Conservation (phyloP, 2,888 invertebrate species). For the Stenodema calcarata region DNA sequence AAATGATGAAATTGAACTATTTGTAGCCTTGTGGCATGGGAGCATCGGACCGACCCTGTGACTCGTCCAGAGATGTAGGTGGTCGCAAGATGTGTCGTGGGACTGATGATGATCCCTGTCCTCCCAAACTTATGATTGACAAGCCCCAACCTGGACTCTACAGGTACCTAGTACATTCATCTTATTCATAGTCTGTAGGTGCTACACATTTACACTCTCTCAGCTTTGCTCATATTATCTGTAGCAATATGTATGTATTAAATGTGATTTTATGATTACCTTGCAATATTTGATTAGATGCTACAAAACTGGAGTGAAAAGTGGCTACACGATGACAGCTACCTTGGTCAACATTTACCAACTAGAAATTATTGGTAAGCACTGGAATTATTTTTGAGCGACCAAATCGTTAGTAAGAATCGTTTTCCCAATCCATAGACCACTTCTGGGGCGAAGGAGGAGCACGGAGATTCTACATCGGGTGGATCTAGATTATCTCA, state of each 20-base stretch:
- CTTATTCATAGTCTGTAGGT: no score
- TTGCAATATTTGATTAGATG: background rate
- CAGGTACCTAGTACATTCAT: background rate
- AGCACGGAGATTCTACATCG: no score
- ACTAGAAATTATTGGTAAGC: slow-evolving; percentile 28
- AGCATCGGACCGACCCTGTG: background rate
- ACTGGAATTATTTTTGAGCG: background rate
- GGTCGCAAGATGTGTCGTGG: slow-evolving; percentile 22
- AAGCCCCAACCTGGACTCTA: slow-evolving; percentile 24
- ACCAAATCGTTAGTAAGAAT: no score
- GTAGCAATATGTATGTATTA: no score
- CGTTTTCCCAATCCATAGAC: no score
- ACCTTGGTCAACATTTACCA: slow-evolving; percentile 21
- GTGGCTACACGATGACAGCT: slow-evolving; percentile 36
- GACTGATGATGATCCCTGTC: slow-evolving; percentile 6
- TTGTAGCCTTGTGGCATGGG: slow-evolving; percentile 7
- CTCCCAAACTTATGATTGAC: background rate
- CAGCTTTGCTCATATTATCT: background rate
- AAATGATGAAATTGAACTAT: no score
- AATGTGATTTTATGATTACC: no score
- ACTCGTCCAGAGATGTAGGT: background rate
- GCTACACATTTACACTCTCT: background rate
- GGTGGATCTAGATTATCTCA: no score
- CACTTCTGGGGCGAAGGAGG: no score
- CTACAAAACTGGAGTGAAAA: slow-evolving; percentile 21